These are phyloP conservation scores for Pogona vitticeps DNA, from an alignment of 2,113 vertebrate genomes.

Conservation along the genomic window DNA sequence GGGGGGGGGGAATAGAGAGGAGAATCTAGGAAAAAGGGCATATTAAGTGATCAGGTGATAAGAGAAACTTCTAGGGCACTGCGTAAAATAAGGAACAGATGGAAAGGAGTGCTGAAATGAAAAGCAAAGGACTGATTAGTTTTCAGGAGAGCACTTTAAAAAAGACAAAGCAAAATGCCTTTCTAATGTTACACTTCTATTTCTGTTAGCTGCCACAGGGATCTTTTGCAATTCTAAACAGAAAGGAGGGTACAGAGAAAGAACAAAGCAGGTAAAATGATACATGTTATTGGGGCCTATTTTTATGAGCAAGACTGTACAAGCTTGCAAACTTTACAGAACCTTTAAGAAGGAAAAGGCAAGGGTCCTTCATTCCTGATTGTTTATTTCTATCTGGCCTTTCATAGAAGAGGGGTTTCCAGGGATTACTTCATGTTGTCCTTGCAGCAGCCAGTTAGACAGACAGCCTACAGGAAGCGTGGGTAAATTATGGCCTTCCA, in stretches of 20 bases:
- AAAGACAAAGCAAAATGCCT: constrained; percentile 8
- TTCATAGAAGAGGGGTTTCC: background rate
- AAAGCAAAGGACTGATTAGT: background rate
- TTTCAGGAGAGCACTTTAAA: background rate
- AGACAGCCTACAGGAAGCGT: background rate
- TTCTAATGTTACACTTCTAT: constrained; percentile 34
- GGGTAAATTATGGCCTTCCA: background rate
- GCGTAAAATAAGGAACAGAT: constrained; percentile 8
- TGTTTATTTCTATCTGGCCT: background rate
- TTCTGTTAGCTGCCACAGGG: constrained; percentile 19
- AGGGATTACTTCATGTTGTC: background rate
- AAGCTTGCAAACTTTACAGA: background rate
- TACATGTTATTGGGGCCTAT: background rate
- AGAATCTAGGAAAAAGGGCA: background rate
- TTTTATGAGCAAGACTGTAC: background rate
- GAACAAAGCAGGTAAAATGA: constrained; percentile 19
- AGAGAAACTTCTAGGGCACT: background rate
- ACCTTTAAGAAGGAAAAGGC: background rate
- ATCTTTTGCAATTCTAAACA: constrained; percentile 33
- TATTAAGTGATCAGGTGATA: constrained; percentile 11
- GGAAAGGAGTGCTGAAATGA: background rate
- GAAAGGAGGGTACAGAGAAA: background rate
- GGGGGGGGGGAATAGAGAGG: background rate
- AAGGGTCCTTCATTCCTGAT: fast-evolving
- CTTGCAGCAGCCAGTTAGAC: background rate